These are phyloP conservation scores for Drosophila guanche DNA, from an alignment of 1,140 invertebrate species.

Conservation along the genomic window DNA sequence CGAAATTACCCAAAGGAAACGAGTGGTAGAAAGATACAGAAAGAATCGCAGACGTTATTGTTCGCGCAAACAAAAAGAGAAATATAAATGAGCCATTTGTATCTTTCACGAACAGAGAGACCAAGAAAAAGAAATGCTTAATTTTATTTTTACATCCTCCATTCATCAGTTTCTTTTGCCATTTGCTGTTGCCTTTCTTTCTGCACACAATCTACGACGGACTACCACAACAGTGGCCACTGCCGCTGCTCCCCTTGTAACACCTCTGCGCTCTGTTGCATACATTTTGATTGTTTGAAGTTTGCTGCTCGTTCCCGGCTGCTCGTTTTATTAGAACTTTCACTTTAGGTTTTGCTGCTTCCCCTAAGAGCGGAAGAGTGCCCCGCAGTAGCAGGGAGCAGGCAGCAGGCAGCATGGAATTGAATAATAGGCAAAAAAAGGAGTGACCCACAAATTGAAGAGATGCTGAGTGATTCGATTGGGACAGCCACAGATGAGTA, in stretches of 20 bases:
- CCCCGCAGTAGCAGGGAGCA: background rate
- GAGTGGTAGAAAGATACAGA: background rate
- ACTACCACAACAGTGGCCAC: conserved; percentile 65
- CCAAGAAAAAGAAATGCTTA: conserved; percentile 51
- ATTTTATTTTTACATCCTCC: conserved; percentile 47
- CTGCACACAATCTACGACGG: conserved; percentile 29
- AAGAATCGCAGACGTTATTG: conserved; percentile 48
- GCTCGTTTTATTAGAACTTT: conserved; percentile 78
- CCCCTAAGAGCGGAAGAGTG: conserved; percentile 12
- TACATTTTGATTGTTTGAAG: conserved; percentile 19
- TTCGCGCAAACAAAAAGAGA: conserved; percentile 2
- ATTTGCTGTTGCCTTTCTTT: conserved; percentile 53
- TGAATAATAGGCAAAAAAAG: conserved; percentile 55
- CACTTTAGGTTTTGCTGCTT: conserved; percentile 69
- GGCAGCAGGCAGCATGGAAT: conserved; percentile 22
- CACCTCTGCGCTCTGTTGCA: conserved; percentile 16
- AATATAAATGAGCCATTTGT: conserved; percentile 58
- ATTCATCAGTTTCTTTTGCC: conserved; percentile 31
- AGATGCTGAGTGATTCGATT: conserved; percentile 47
- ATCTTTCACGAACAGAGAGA: conserved; percentile 19
- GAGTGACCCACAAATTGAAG: conserved; percentile 54
- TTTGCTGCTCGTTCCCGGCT: conserved; percentile 4
- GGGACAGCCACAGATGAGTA: conserved; percentile 30
- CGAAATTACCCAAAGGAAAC: conserved; percentile 31
- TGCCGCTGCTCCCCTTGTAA: too few relatives aligned